Percentiles rank a stretch among this genome's conserved stretches.
phyloP scores from a whole-genome alignment of 92 coral and sea anemone genomes.

The Paramuricea clavata region DNA sequence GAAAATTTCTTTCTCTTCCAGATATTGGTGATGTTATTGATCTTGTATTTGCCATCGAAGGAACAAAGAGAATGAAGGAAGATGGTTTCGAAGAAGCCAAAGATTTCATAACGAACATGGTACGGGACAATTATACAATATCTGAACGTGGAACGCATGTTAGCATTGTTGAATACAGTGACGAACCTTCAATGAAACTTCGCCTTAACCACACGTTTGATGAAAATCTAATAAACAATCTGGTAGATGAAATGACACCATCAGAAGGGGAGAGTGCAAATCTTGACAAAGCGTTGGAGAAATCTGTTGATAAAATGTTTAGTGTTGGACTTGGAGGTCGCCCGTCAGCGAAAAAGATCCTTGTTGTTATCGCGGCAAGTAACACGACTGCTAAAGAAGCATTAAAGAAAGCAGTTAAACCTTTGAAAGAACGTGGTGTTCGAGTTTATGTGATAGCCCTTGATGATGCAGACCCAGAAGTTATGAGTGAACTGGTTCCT shows the following conservation, averaged over 20 bases:
- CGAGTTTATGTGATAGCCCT: slow-evolving; percentile 50
- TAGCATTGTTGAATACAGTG: slow-evolving; percentile 50
- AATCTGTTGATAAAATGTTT: slow-evolving; percentile 69
- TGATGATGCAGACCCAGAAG: slow-evolving; percentile 68
- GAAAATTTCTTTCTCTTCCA: neutral
- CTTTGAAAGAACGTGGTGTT: slow-evolving; percentile 67
- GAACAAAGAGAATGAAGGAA: slow-evolving; percentile 25
- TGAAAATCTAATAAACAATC: slow-evolving; percentile 19
- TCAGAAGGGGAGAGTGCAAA: slow-evolving; percentile 67
- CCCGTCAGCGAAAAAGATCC: slow-evolving; percentile 82
- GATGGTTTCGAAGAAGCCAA: slow-evolving; percentile 29
- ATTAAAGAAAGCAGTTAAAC: slow-evolving; percentile 63
- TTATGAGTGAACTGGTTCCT: neutral
- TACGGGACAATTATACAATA: slow-evolving; percentile 12
- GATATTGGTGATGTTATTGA: slow-evolving; percentile 57
- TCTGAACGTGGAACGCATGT: slow-evolving; percentile 42
- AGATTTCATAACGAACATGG: slow-evolving; percentile 30
- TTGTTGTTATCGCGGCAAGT: slow-evolving; percentile 81
- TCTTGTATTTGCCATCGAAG: slow-evolving; percentile 62
- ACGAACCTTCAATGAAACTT: slow-evolving; percentile 16
- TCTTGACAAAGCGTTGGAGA: slow-evolving; percentile 67
- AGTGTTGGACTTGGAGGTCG: slow-evolving; percentile 73
- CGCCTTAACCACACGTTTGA: neutral
- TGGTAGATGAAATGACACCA: slow-evolving; percentile 33
- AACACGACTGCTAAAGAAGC: slow-evolving; percentile 61